These are phyloP conservation scores for Zoanthus solanderi DNA, from an alignment of 92 coral and sea anemone genomes.

Conservation along the genomic window DNA sequence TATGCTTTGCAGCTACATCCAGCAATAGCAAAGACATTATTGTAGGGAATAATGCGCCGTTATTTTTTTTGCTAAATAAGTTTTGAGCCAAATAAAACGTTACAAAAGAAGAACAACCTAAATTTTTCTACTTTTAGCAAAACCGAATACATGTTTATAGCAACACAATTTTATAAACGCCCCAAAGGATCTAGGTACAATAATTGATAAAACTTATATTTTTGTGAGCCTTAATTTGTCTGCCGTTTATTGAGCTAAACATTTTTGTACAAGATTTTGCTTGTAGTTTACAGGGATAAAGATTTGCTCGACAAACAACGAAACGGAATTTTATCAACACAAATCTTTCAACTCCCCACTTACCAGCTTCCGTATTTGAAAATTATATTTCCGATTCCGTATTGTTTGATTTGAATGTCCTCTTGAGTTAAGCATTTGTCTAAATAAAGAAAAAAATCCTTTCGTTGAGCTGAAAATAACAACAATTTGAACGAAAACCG, in stretches of 20 bases:
- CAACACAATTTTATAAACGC: neutral
- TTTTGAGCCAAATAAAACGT: neutral
- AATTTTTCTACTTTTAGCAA: neutral
- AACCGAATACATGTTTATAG: no score
- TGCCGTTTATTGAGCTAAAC: neutral
- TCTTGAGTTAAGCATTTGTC: constrained; percentile 33
- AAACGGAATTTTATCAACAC: constrained; percentile 13
- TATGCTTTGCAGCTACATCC: neutral
- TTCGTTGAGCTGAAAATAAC: neutral
- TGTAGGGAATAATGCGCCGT: neutral
- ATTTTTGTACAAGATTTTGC: constrained; percentile 23
- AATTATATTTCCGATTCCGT: constrained; percentile 18
- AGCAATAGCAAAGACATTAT: neutral
- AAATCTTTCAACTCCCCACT: constrained; percentile 51
- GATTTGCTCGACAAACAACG: constrained; percentile 13
- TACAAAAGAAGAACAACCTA: neutral
- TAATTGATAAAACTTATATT: constrained; percentile 4
- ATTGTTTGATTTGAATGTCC: constrained; percentile 21
- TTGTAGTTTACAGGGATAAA: neutral
- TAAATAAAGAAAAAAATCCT: neutral
- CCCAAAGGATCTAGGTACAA: constrained; percentile 4
- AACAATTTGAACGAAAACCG: neutral
- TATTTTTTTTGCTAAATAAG: neutral
- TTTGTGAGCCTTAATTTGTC: neutral
- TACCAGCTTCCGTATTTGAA: constrained; percentile 15